Conservation (phyloP, 2,888 invertebrate species). For the Heteropelma amictum region DNA sequence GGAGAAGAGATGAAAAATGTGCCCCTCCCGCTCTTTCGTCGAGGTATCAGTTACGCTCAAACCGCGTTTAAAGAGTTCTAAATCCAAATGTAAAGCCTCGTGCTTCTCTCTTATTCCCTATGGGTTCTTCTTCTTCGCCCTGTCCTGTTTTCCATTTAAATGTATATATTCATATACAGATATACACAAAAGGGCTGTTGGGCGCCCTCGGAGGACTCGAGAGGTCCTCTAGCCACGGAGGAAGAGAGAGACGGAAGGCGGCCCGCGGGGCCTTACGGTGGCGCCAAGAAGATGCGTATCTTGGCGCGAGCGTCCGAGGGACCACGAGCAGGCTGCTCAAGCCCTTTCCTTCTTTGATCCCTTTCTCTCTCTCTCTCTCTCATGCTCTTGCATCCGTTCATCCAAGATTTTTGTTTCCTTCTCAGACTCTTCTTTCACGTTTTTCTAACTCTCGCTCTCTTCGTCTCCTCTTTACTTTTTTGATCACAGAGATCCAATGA, state of each 20-base stretch:
- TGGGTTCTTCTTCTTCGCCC: slow-evolving; percentile 18
- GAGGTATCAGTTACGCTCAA: slow-evolving; percentile 77
- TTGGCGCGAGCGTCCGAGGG: slow-evolving; percentile 68
- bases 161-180: background rate
- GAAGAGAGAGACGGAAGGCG: slow-evolving; percentile 11
- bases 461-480: slow-evolving; percentile 30
- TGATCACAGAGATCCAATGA: slow-evolving; percentile 39
- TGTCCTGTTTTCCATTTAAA: slow-evolving; percentile 10
- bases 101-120: slow-evolving; percentile 8
- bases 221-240: slow-evolving; percentile 51
- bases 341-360: slow-evolving; percentile 36
- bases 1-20: too few species aligned
- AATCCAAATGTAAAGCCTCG: slow-evolving; percentile 53
- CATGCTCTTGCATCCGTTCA: slow-evolving; percentile 6
- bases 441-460: slow-evolving; percentile 16
- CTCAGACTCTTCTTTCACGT: slow-evolving; percentile 12
- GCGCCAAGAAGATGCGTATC: slow-evolving; percentile 77
- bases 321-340: slow-evolving; percentile 46
- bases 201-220: slow-evolving; percentile 58
- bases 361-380: background rate
- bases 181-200: slow-evolving; percentile 25
- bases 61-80: slow-evolving; percentile 73
- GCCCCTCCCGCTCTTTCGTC: slow-evolving; percentile 67
- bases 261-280: slow-evolving; percentile 70
- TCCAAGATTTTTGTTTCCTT: slow-evolving; percentile 7